phyloP scores from a whole-genome alignment of 2,113 vertebrate species.

The Enhydra lutris region DNA sequence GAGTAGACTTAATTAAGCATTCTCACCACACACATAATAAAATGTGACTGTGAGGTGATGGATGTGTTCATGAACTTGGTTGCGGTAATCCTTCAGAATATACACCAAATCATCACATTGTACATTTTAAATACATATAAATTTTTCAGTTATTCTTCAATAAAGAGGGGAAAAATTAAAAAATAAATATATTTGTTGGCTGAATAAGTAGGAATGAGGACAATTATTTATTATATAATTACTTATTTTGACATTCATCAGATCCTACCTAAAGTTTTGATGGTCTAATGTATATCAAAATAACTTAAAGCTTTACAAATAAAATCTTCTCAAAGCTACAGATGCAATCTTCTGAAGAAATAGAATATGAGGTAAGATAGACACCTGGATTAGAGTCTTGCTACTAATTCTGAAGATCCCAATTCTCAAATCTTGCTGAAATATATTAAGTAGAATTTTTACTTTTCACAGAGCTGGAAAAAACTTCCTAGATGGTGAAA shows the following conservation, averaged over 20 bases:
- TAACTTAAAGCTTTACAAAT: constrained; percentile 54
- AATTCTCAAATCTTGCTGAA: constrained; percentile 7
- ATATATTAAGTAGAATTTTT: neutral
- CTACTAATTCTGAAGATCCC: neutral
- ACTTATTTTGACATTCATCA: neutral
- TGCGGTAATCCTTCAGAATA: neutral
- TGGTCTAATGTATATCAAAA: constrained; percentile 32
- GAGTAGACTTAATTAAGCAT: neutral
- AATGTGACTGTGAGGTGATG: neutral
- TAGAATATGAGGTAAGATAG: neutral
- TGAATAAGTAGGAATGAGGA: neutral
- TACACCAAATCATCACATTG: neutral
- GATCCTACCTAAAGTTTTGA: neutral
- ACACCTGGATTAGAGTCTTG: neutral
- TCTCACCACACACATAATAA: neutral
- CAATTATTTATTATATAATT: neutral
- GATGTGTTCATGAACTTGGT: neutral
- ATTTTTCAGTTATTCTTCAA: neutral
- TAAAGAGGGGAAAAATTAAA: neutral
- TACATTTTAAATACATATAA: neutral
- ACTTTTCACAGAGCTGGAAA: neutral
- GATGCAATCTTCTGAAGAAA: constrained; percentile 32
- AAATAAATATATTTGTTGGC: neutral
- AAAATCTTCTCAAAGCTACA: constrained; percentile 46
- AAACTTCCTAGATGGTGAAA: neutral